These are phyloP conservation scores for Parazoanthus atlanticus DNA, from an alignment of 92 coral and sea anemone genomes.

Conservation along the genomic window DNA sequence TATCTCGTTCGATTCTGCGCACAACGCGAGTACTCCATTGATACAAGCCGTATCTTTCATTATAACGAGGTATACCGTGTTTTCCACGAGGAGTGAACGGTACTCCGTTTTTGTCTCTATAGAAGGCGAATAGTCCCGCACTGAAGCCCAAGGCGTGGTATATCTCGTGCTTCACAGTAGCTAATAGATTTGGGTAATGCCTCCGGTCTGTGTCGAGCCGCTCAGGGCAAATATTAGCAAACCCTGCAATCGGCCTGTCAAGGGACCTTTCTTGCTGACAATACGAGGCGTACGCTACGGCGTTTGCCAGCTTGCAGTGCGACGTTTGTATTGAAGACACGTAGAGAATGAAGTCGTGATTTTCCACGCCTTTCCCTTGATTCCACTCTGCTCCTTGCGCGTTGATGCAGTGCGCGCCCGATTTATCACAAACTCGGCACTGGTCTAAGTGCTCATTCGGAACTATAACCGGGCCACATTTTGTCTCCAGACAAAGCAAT, in stretches of 20 bases:
- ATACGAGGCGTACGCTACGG: conserved; percentile 97
- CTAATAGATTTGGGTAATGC: conserved; percentile 85
- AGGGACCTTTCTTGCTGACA: conserved; percentile 96
- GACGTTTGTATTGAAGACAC: conserved; percentile 92
- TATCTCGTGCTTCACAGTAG: conserved; percentile 95
- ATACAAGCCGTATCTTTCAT: conserved; percentile 76
- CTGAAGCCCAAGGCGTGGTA: conserved; percentile 97
- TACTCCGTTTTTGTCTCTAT: conserved; percentile 72
- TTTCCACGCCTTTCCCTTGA: conserved; percentile 71
- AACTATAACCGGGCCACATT: conserved; percentile 93
- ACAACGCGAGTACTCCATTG: conserved; percentile 89
- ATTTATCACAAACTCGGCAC: conserved; percentile 86
- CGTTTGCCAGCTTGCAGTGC: conserved; percentile 87
- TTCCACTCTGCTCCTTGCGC: conserved; percentile 77
- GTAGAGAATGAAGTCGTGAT: conserved; percentile 88
- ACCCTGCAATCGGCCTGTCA: conserved; percentile 97
- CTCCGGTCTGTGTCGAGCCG: conserved; percentile 81
- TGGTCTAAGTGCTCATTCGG: conserved; percentile 86
- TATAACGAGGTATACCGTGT: conserved; percentile 88
- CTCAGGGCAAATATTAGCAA: conserved; percentile 95
- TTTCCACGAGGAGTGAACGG: conserved; percentile 84
- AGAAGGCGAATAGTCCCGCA: conserved; percentile 97
- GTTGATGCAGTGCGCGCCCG: conserved; percentile 70
- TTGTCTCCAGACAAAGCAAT: conserved; percentile 81
- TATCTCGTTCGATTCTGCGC: conserved; percentile 65